These are phyloP conservation scores for Epinephelus malabaricus DNA, from an alignment of 2,797 vertebrate species.

Conservation along the genomic window DNA sequence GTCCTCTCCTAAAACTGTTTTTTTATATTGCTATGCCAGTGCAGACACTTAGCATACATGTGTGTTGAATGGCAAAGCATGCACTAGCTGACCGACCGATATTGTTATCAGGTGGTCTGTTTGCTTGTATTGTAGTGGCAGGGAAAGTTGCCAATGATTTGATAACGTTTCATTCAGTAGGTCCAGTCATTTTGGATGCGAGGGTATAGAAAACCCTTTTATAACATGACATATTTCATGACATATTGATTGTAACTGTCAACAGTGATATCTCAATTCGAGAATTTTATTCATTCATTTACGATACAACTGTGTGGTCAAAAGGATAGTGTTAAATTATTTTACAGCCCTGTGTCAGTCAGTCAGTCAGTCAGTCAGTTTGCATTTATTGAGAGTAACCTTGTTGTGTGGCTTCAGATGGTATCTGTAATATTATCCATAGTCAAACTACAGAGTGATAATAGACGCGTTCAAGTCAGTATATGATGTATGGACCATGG, in stretches of 20 bases:
- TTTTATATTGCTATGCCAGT: not conserved
- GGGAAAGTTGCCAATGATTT: not conserved
- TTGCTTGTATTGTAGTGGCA: not conserved
- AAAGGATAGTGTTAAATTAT: not conserved
- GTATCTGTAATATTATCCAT: not conserved
- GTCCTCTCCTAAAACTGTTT: not conserved
- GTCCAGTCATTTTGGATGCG: no score
- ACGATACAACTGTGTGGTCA: not conserved
- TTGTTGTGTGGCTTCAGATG: not conserved
- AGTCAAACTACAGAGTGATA: slow-evolving; percentile 13
- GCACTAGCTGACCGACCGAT: not conserved
- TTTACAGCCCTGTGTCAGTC: slow-evolving; percentile 3
- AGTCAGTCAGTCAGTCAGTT: not conserved
- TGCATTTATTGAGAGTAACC: not conserved
- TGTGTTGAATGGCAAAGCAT: not conserved
- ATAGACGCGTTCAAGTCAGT: not conserved
- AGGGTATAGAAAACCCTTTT: not conserved
- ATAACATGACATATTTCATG: not conserved
- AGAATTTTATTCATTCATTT: no score
- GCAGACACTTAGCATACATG: not conserved
- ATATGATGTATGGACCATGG: not conserved
- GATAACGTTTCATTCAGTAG: not conserved
- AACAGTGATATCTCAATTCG: not conserved
- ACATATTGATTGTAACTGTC: not conserved
- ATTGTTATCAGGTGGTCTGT: not conserved